phyloP scores from a whole-genome alignment of 2,888 invertebrate genomes.

The Epinotia demarniana region DNA sequence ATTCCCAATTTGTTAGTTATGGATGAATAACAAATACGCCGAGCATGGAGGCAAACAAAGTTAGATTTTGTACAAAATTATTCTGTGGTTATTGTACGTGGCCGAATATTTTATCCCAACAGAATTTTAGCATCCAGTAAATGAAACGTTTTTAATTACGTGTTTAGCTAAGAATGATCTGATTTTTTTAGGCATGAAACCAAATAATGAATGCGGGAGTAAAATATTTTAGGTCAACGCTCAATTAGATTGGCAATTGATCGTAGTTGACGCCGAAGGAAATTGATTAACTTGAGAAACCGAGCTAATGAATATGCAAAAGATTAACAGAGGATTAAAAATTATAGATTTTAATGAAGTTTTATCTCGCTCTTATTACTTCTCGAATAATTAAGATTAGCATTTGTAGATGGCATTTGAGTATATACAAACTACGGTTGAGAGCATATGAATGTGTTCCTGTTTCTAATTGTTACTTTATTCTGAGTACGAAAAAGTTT shows the following conservation, averaged over 20 bases:
- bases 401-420: neutral
- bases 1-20: conserved; percentile 36
- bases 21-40: conserved; percentile 9
- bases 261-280: conserved; percentile 11
- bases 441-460: too few relatives aligned
- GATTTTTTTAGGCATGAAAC: neutral
- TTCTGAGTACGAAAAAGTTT: too few relatives aligned
- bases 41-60: neutral
- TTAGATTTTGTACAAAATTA: neutral
- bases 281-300: conserved; percentile 22
- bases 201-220: too few relatives aligned
- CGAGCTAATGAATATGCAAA: conserved; percentile 29
- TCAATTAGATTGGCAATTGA: conserved; percentile 21
- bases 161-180: neutral
- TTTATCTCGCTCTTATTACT: conserved; percentile 5
- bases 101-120: neutral
- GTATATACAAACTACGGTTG: too few relatives aligned
- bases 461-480: too few relatives aligned
- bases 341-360: conserved; percentile 3
- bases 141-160: neutral
- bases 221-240: conserved; percentile 13
- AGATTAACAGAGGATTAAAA: conserved; percentile 4
- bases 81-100: neutral
- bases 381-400: neutral
- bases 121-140: neutral